Evolutionary conservation across 2,888 invertebrate genomes (phyloP).

Genomic region (Litoditis marina): DNA sequence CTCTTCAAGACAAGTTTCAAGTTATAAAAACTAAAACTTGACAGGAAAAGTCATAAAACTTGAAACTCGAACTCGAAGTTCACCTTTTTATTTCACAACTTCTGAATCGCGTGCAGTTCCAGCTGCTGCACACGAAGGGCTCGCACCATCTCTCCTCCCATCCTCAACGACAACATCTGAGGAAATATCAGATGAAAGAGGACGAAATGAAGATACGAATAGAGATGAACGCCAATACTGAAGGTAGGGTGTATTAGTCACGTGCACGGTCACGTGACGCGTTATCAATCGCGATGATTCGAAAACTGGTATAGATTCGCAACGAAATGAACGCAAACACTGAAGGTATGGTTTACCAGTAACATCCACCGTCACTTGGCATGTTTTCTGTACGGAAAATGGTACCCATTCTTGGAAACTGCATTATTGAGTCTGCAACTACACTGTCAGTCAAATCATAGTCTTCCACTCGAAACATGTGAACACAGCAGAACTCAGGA

Average conservation of each 20-base stretch:
- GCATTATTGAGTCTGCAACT: too few species aligned
- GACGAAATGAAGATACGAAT: constrained; percentile 28
- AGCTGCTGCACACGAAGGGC: constrained; percentile 47
- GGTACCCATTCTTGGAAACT: background rate
- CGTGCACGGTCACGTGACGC: too few species aligned
- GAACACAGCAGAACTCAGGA: too few species aligned
- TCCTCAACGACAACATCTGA: constrained; percentile 50
- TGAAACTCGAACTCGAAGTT: too few species aligned
- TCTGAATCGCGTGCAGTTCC: too few species aligned
- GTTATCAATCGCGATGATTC: too few species aligned
- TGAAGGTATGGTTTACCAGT: background rate
- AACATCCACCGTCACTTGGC: background rate
- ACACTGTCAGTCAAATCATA: too few species aligned
- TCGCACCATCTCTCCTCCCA: constrained; percentile 41
- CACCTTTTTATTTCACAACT: too few species aligned
- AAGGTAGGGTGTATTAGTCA: constrained; percentile 6
- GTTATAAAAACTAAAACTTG: background rate
- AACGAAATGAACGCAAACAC: constrained; percentile 11
- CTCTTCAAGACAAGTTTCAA: too few species aligned
- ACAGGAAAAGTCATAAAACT: background rate
- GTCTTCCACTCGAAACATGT: too few species aligned
- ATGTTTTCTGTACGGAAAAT: background rate
- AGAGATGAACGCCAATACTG: constrained; percentile 7
- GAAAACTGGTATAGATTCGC: too few species aligned
- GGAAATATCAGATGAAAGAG: constrained; percentile 40